Conservation (phyloP, 2,888 invertebrate genomes). For the Tetragonisca angustula region DNA sequence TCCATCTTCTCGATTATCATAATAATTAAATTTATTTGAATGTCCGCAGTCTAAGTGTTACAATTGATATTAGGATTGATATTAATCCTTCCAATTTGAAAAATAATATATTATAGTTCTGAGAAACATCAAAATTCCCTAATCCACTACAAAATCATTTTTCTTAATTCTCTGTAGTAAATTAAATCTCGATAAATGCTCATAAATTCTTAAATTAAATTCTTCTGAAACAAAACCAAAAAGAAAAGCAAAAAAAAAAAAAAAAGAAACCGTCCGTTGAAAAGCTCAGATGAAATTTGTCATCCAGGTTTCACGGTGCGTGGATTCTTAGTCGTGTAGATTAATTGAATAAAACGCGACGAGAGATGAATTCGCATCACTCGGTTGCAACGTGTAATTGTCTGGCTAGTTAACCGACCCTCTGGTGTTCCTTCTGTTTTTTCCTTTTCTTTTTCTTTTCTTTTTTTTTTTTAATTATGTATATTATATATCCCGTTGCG, state of each 20-base stretch:
- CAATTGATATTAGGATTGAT: background rate
- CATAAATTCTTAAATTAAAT: background rate
- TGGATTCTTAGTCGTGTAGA: conserved; percentile 32
- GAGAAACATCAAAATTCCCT: no score
- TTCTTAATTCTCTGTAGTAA: background rate
- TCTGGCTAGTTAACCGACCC: conserved; percentile 45
- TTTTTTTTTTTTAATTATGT: conserved; percentile 57
- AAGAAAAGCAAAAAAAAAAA: background rate
- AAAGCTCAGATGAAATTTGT: background rate
- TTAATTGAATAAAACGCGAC: conserved; percentile 49
- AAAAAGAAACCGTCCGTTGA: no score
- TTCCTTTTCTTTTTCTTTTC: conserved; percentile 4
- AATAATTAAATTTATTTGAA: no score
- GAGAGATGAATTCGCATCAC: conserved; percentile 56
- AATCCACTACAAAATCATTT: no score
- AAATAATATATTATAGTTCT: no score
- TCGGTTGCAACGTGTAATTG: conserved; percentile 55
- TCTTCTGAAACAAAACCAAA: background rate
- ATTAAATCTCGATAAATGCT: background rate
- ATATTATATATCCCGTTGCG: conserved; percentile 45
- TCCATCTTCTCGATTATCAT: no score
- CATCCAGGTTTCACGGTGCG: conserved; percentile 34
- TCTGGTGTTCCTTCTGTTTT: background rate
- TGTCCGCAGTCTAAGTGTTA: no score
- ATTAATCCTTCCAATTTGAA: background rate